A percentile compares a stretch with the other conserved stretches of the same genome.
These are phyloP conservation scores for Tanytarsus gracilentus DNA, from an alignment of 2,888 invertebrate genomes.

Conservation along the genomic window DNA sequence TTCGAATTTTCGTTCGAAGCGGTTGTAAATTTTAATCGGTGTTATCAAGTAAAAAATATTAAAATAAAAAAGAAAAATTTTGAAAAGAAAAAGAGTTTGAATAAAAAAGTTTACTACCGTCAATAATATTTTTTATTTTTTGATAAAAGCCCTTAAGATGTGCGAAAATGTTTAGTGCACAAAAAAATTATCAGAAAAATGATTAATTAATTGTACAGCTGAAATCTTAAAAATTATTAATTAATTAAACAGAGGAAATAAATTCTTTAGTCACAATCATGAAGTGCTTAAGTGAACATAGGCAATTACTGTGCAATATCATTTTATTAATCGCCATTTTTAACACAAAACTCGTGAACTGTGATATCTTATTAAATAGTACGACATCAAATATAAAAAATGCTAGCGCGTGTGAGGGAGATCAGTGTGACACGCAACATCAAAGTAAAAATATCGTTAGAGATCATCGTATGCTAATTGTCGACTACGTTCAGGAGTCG, in stretches of 20 bases:
- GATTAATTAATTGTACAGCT: not conserved
- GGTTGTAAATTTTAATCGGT: conserved; percentile 4
- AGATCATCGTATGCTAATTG: conserved; percentile 6
- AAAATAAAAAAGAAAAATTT: too few species aligned
- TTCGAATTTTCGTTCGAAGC: conserved; percentile 1
- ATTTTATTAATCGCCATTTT: not conserved
- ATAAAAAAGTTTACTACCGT: too few species aligned
- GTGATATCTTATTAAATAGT: conserved; percentile 17
- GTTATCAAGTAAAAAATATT: not conserved
- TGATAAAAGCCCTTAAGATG: too few species aligned
- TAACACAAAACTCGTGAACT: not conserved
- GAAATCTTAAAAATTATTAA: not conserved
- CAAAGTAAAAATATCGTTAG: not conserved
- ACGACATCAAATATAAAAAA: conserved; percentile 3
- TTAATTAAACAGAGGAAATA: not conserved
- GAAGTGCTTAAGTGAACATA: conserved; percentile 1
- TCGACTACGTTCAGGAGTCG: not conserved
- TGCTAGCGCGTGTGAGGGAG: not conserved
- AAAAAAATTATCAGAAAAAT: too few species aligned
- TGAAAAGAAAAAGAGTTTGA: too few species aligned
- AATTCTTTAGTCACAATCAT: not conserved
- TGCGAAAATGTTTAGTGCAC: too few species aligned
- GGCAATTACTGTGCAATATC: not conserved
- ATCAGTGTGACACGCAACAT: not conserved
- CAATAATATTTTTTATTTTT: not conserved